phyloP scores from a whole-genome alignment of 2,888 invertebrate species.

The Latrodectus elegans region DNA sequence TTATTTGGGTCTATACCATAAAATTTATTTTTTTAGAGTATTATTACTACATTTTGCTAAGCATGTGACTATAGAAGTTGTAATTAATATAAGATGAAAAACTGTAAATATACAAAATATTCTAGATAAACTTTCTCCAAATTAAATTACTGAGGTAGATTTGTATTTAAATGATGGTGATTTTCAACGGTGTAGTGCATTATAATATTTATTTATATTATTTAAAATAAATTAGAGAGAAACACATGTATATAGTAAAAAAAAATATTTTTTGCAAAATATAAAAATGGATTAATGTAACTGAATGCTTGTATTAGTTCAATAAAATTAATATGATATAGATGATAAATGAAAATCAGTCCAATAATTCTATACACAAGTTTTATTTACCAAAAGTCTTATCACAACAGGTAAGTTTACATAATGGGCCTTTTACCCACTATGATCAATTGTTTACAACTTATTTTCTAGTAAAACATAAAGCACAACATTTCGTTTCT shows the following conservation, averaged over 20 bases:
- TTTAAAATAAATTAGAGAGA: background rate
- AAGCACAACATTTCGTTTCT: conserved; percentile 30
- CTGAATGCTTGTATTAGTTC: background rate
- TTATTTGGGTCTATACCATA: too few relatives aligned
- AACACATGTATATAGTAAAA: too few relatives aligned
- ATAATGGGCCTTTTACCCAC: conserved; percentile 41
- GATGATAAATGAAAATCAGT: background rate
- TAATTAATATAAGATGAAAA: too few relatives aligned
- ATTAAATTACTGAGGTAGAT: too few relatives aligned
- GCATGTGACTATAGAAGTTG: too few relatives aligned
- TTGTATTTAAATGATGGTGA: too few relatives aligned
- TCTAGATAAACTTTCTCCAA: too few relatives aligned
- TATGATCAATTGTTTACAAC: conserved; percentile 17
- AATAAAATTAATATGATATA: background rate
- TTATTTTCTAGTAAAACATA: conserved; percentile 15
- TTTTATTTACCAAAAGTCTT: conserved; percentile 67
- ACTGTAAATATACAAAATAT: too few relatives aligned
- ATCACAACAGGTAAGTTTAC: conserved; percentile 64
- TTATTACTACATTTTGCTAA: too few relatives aligned
- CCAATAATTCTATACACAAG: conserved; percentile 51
- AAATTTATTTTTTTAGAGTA: too few relatives aligned
- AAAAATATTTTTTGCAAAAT: background rate
- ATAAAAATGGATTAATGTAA: background rate
- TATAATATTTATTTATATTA: background rate
- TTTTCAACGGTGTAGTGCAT: too few relatives aligned